These are phyloP conservation scores for Thelaira solivaga DNA, from an alignment of 2,888 invertebrate genomes.

Conservation along the genomic window DNA sequence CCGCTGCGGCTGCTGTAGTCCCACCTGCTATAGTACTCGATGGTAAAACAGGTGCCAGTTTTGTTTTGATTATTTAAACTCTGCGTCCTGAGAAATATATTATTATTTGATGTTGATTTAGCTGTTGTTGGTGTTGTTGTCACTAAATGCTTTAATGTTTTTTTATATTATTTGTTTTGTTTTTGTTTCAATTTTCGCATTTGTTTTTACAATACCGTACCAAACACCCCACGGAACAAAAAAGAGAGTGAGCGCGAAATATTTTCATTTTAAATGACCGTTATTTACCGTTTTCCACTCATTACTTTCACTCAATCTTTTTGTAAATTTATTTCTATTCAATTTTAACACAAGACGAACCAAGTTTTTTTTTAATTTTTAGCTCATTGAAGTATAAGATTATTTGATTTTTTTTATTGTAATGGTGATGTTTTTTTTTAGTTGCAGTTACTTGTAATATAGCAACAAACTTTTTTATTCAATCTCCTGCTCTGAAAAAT, in stretches of 20 bases:
- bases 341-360: background rate
- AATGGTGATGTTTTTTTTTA: slow-evolving; percentile 19
- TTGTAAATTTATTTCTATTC: background rate
- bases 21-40: slow-evolving; percentile 62
- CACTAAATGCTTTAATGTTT: slow-evolving; percentile 18
- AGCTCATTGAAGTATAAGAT: slow-evolving; percentile 48
- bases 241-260: slow-evolving; percentile 4
- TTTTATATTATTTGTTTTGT: slow-evolving; percentile 55
- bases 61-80: slow-evolving; percentile 59
- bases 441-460: slow-evolving; percentile 49
- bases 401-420: slow-evolving; percentile 43
- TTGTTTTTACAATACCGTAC: slow-evolving; percentile 49
- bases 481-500: slow-evolving; percentile 49
- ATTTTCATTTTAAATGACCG: slow-evolving; percentile 17
- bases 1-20: slow-evolving; percentile 58
- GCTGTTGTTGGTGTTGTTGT: slow-evolving; percentile 20
- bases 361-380: slow-evolving; percentile 24
- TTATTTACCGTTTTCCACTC: slow-evolving; percentile 48
- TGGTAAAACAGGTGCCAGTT: slow-evolving; percentile 76
- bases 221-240: slow-evolving; percentile 15
- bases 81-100: slow-evolving; percentile 1
- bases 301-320: slow-evolving; percentile 35
- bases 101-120: slow-evolving; percentile 7
- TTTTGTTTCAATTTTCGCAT: slow-evolving; percentile 53
- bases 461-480: slow-evolving; percentile 54